These are phyloP conservation scores for Zhuqinia jingwanae DNA, from an alignment of 2,888 invertebrate genomes.

Conservation along the genomic window DNA sequence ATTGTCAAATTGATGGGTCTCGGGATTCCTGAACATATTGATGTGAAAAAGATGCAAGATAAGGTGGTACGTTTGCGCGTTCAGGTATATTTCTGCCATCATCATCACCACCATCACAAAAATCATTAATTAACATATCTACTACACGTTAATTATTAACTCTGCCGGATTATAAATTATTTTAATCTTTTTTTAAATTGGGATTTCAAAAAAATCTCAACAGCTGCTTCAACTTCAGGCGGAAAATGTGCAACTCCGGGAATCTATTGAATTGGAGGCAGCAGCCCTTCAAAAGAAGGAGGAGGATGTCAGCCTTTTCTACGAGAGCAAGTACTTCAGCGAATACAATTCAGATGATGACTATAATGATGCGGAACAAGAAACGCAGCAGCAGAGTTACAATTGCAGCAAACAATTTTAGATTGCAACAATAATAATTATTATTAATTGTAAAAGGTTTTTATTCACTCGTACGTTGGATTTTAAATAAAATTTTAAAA, in stretches of 20 bases:
- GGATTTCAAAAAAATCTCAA: no score
- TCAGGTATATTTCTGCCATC: no score
- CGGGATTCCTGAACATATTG: conserved; percentile 55
- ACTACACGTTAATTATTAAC: no score
- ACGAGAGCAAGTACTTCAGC: conserved; percentile 6
- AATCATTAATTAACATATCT: no score
- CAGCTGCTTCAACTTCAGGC: neutral
- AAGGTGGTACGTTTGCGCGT: conserved; percentile 5
- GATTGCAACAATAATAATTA: no score
- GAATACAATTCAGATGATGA: conserved; percentile 30
- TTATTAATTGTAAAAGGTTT: no score
- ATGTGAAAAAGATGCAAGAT: conserved; percentile 17
- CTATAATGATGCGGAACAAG: neutral
- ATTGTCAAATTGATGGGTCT: conserved; percentile 63
- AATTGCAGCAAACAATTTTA: no score
- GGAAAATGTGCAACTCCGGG: neutral
- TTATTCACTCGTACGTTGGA: no score
- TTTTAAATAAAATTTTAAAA: no score
- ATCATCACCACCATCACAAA: no score
- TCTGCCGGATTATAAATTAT: no score
- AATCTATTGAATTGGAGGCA: neutral
- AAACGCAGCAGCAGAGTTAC: neutral
- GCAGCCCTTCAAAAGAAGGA: neutral
- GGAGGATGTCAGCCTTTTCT: neutral
- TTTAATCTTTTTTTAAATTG: no score